Percentiles rank a stretch among this genome's conserved stretches.
phyloP scores from a whole-genome alignment of 2,888 invertebrate species.

The Drepana falcataria region DNA sequence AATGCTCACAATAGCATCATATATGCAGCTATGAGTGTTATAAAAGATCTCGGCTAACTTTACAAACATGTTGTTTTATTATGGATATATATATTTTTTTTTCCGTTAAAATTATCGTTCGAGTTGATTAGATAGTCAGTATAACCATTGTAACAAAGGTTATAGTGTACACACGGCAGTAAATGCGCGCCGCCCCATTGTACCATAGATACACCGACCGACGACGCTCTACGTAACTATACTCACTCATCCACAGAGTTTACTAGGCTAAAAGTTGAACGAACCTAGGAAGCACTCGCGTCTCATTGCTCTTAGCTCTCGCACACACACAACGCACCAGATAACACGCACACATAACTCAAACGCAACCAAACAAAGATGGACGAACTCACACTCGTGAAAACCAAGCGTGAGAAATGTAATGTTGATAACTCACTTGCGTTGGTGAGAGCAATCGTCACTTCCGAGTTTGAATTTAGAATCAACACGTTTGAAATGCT shows the following conservation, averaged over 20 bases:
- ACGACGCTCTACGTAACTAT: conserved; percentile 31
- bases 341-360: conserved; percentile 36
- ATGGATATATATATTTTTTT: neutral
- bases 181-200: conserved; percentile 36
- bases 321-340: conserved; percentile 44
- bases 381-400: conserved; percentile 56
- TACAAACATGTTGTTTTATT: neutral
- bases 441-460: conserved; percentile 62
- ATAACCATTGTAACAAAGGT: conserved; percentile 42
- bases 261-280: conserved; percentile 79
- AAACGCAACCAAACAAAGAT: conserved; percentile 46
- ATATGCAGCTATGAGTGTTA: too few species aligned
- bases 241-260: conserved; percentile 63
- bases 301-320: conserved; percentile 67
- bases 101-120: conserved; percentile 7
- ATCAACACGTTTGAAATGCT: conserved; percentile 34
- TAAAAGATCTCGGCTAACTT: too few species aligned
- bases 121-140: conserved; percentile 29
- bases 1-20: too few species aligned
- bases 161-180: conserved; percentile 43
- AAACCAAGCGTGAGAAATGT: conserved; percentile 73
- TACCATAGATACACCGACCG: conserved; percentile 33
- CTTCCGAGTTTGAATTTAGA: conserved; percentile 65
- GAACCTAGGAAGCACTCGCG: conserved; percentile 66
- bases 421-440: conserved; percentile 76